Conservation (phyloP, 2,888 invertebrate species). For the Quadroppia sp. region DNA sequence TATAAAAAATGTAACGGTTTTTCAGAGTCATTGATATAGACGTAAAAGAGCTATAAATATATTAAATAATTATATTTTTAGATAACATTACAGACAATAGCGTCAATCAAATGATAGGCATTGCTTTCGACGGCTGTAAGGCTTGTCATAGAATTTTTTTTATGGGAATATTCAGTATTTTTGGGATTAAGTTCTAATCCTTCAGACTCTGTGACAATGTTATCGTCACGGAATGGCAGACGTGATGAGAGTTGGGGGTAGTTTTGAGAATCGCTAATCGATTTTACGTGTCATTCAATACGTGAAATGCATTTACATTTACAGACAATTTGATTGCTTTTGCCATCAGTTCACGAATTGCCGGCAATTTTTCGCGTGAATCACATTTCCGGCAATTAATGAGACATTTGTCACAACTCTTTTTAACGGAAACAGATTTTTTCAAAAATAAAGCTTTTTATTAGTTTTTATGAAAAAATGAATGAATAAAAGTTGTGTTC, state of each 20-base stretch:
- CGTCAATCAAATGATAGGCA: too few relatives aligned
- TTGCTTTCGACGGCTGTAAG: too few relatives aligned
- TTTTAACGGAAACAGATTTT: conserved; percentile 29
- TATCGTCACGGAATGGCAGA: not conserved
- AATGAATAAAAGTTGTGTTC: not conserved
- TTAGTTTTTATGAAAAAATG: not conserved
- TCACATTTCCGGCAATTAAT: conserved; percentile 27
- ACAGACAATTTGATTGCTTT: not conserved
- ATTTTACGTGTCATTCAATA: not conserved
- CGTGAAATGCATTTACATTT: not conserved
- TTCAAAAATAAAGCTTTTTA: not conserved
- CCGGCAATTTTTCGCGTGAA: not conserved
- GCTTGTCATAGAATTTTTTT: too few relatives aligned
- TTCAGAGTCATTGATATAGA: too few relatives aligned
- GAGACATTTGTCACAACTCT: not conserved
- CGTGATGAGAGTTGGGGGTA: not conserved
- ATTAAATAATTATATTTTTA: too few relatives aligned
- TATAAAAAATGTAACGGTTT: too few relatives aligned
- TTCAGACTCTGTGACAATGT: not conserved
- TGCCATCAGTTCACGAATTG: not conserved
- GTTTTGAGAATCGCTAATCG: not conserved
- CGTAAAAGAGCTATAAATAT: too few relatives aligned
- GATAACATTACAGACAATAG: too few relatives aligned
- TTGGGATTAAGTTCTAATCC: not conserved
- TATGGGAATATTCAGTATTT: too few relatives aligned